phyloP scores from a whole-genome alignment of 2,797 vertebrate genomes.

The Simalia tracyae region DNA sequence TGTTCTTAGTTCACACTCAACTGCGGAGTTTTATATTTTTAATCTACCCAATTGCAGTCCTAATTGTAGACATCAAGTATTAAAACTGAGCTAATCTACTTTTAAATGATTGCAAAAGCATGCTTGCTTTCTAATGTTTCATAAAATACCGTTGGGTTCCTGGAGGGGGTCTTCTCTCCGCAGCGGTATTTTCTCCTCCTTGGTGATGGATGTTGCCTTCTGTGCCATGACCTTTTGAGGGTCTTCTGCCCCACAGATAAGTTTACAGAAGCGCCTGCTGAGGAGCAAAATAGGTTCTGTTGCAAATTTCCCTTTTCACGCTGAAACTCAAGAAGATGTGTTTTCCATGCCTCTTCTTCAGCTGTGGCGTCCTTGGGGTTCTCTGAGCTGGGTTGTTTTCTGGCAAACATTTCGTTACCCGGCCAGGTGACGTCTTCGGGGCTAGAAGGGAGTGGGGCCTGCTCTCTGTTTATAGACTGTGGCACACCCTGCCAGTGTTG shows the following conservation, averaged over 20 bases:
- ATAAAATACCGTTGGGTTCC: neutral
- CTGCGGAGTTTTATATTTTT: accelerated
- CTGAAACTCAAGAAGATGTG: neutral
- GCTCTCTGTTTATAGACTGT: too few species aligned
- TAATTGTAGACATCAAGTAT: neutral
- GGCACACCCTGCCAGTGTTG: too few species aligned
- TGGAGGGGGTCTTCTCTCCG: neutral
- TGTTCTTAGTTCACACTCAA: neutral
- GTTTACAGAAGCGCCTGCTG: neutral
- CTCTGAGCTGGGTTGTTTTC: too few species aligned
- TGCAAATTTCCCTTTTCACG: conserved; percentile 2
- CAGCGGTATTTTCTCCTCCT: neutral
- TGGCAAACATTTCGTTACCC: too few species aligned
- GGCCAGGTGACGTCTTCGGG: too few species aligned
- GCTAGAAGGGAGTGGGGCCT: too few species aligned
- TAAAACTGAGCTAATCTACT: too few species aligned
- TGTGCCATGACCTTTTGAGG: neutral
- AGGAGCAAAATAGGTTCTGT: neutral
- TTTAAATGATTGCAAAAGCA: too few species aligned
- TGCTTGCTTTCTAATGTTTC: too few species aligned
- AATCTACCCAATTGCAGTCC: neutral
- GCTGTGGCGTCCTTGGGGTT: too few species aligned
- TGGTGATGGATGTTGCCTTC: neutral
- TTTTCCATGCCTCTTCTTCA: neutral
- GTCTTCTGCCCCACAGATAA: neutral